Percentiles rank a stretch among this genome's conserved stretches.
phyloP scores from a whole-genome alignment of 1,140 invertebrate genomes.

The Neelides sp. region DNA sequence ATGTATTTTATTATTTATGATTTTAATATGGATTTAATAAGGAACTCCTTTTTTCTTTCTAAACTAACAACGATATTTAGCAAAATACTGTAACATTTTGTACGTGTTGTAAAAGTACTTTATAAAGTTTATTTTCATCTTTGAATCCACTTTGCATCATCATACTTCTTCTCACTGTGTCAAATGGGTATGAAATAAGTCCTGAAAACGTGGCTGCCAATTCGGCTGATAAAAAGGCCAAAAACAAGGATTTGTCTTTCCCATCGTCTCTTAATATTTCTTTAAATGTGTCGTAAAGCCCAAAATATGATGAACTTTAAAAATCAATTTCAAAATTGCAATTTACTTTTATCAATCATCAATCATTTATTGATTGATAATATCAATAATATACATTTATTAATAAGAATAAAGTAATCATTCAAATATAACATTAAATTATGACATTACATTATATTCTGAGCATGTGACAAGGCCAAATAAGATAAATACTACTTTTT shows the following conservation, averaged over 20 bases:
- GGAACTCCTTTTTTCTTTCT: no score
- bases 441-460: no score
- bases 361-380: not conserved
- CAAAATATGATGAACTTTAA: slow-evolving; percentile 21
- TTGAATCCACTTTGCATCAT: slow-evolving; percentile 44
- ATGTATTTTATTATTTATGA: not conserved
- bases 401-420: no score
- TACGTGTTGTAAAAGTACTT: not conserved
- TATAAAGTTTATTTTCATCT: not conserved
- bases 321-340: not conserved
- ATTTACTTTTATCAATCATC: slow-evolving; percentile 7
- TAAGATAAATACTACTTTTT: not conserved
- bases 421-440: no score
- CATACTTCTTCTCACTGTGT: slow-evolving; percentile 52
- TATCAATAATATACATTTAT: not conserved
- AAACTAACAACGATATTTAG: no score
- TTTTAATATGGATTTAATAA: not conserved
- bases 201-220: slow-evolving; percentile 47
- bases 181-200: slow-evolving; percentile 51
- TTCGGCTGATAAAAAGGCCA: slow-evolving; percentile 29
- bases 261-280: not conserved
- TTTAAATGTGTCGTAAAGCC: slow-evolving; percentile 17
- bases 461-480: no score
- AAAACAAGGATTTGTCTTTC: slow-evolving; percentile 6
- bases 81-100: not conserved